Evolutionary conservation across 2,888 invertebrate species (phyloP).

Genomic region (Magallana nippona): DNA sequence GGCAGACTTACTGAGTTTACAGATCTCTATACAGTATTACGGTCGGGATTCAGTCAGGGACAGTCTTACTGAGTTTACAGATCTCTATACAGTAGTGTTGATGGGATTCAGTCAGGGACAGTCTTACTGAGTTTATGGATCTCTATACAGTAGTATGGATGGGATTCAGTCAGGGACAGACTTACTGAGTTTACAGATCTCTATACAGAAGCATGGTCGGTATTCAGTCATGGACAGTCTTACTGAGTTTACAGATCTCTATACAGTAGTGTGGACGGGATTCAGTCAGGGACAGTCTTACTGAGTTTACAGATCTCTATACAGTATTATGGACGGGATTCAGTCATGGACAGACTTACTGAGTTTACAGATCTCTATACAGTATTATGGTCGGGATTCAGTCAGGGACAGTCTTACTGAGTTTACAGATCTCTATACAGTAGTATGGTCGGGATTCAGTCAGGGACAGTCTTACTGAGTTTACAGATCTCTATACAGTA

Average conservation of each 20-base stretch:
- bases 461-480: conserved; percentile 62
- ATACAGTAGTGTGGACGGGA: conserved; percentile 65
- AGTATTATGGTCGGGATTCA: conserved; percentile 63
- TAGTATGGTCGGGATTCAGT: conserved; percentile 62
- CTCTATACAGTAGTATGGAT: conserved; percentile 66
- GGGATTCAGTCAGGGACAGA: conserved; percentile 65
- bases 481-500: conserved; percentile 68
- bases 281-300: conserved; percentile 67
- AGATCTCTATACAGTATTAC: conserved; percentile 69
- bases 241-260: conserved; percentile 69
- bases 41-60: conserved; percentile 65
- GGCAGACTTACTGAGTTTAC: conserved; percentile 68
- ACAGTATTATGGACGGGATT: conserved; percentile 64
- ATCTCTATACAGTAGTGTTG: conserved; percentile 69
- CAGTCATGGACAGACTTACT: conserved; percentile 66
- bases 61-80: conserved; percentile 65
- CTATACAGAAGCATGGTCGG: conserved; percentile 65
- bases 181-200: conserved; percentile 69
- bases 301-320: conserved; percentile 68
- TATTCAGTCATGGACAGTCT: conserved; percentile 65
- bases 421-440: conserved; percentile 65
- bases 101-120: conserved; percentile 64
- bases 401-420: conserved; percentile 70
- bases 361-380: too few relatives aligned
- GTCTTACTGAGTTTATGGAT: conserved; percentile 68